These are phyloP conservation scores for Lycodopsis pacificus DNA, from an alignment of 2,797 vertebrate genomes.

Conservation along the genomic window DNA sequence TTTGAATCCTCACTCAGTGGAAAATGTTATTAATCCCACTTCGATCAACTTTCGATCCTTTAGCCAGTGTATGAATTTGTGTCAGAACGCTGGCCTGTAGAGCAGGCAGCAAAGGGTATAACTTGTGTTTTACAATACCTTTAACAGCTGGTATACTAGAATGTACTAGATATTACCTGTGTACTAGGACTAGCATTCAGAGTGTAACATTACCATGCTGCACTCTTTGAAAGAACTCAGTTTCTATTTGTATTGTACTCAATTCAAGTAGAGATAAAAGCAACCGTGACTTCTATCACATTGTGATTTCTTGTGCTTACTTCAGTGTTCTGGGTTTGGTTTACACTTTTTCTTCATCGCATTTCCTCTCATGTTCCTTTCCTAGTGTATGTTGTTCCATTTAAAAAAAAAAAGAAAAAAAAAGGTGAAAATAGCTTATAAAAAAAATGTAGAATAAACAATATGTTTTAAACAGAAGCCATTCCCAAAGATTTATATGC, in stretches of 20 bases:
- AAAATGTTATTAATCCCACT: constrained; percentile 52
- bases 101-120: constrained; percentile 83
- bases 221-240: constrained; percentile 62
- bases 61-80: constrained; percentile 57
- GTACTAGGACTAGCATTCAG: constrained; percentile 77
- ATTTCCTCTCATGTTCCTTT: constrained; percentile 52
- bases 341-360: constrained; percentile 53
- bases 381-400: constrained; percentile 62
- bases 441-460: constrained; percentile 82
- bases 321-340: constrained; percentile 59
- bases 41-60: constrained; percentile 43
- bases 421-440: constrained; percentile 75
- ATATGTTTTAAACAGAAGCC: constrained; percentile 78
- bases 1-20: constrained; percentile 33
- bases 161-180: constrained; percentile 82
- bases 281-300: constrained; percentile 69
- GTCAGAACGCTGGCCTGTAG: constrained; percentile 79
- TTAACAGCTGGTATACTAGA: constrained; percentile 79
- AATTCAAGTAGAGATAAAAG: constrained; percentile 80
- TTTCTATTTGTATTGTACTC: constrained; percentile 78
- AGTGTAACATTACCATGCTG: constrained; percentile 68
- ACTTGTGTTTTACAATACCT: constrained; percentile 73
- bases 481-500: constrained; percentile 83
- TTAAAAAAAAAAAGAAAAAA: constrained; percentile 25
- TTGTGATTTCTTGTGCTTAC: constrained; percentile 76